Base-by-base conservation (phyloP, 2,888 invertebrate species). In the Amphipyra berbera region DNA sequence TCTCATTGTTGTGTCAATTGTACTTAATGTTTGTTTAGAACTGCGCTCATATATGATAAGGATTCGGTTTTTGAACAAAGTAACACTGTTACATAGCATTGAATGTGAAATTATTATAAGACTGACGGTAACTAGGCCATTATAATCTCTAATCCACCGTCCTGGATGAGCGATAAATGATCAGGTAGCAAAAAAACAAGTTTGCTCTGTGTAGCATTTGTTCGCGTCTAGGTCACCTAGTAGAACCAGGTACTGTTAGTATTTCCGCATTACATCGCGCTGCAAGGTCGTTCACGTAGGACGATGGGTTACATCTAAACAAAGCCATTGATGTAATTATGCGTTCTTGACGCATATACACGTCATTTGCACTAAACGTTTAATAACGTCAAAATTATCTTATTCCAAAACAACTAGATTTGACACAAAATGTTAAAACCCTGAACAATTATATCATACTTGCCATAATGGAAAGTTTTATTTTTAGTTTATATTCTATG, bases 21-120 rank as follows among this genome's bases (percentile, higher is more conserved):
- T 83, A 82, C 89, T 88, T 88, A 88, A 88, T 65, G 61, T 78
- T 76, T 80, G 71, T 75, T 79, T 72, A 71, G 56, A 70, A 73
- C 65, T 68, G 78, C 78, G 79, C 79, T 76, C 70, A 76, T 54
- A 21, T 69, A 65, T 73, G 48, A 57, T 82, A 81, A 79, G 75
- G 52, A 74, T 74, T 79, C 50, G 60, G 69, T 80, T 78, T 79
- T 80, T 68, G 79, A 84, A 83, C 79, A 81, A 82, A 81, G 63
- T 76, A 73, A 78, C 75, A 64, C 37, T 68, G 64, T 73, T 68
- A 71, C 61, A 67, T 77, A 69, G 37, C 65, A 62, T 62, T 68
- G 59, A 67, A 75, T 79, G 68, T 73, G 48, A 72, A 74, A 78
- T 82, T 76, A 78, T 74, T 79, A 83, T 84, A 88, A 90, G 89